Base-by-base conservation (phyloP, 2,888 invertebrate genomes). In the Malthinus flaveolus region DNA sequence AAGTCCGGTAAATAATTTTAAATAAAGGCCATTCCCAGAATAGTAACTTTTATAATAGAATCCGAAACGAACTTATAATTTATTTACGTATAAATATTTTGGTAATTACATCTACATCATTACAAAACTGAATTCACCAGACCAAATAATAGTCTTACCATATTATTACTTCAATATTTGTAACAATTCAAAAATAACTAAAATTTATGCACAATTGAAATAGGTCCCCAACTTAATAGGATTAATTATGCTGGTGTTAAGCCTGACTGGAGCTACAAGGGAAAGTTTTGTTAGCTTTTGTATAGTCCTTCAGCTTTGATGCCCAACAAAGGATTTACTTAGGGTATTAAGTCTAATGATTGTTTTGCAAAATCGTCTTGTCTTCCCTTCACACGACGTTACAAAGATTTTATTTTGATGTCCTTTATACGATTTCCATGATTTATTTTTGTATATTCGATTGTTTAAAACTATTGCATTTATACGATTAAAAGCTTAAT, bases 221-320 rank as follows among this genome's bases (percentile, higher is more conserved):
- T 56, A 35, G 48, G 49, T 56, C 44, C 45, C 49, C 23, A 49
- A 49, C 56, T 56, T 56, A 56, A 56, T 56, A 56, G 56, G 56
- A 56, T 56, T 56, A 56, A 56, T 56, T 56, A 56, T 56, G 49
- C 49, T 49, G 49, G 56, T 49, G 56, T 47, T 56, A 56, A 56
- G 56, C 49, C 33, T 35, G 56, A 49, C 49, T 49, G 56, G 49
- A 56, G 44, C 49, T 49, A 56, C 56, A 56, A 45, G 45, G 50
- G 56, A 56, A 49, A 56, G 50, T 56, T 56, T 49, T 55, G 55
- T 49, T 55, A 55, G 49, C 55, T 49, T 55, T 55, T 55, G 49
- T 55, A 34, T 49, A 55, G 55, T 49, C 55, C 55, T 55, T 49
- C 42, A 55, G 49, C 55, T 55, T 55, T 55, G 55, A 55, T 44